phyloP scores from a whole-genome alignment of 2,888 invertebrate genomes.

The Synanthedon tipuliformis region DNA sequence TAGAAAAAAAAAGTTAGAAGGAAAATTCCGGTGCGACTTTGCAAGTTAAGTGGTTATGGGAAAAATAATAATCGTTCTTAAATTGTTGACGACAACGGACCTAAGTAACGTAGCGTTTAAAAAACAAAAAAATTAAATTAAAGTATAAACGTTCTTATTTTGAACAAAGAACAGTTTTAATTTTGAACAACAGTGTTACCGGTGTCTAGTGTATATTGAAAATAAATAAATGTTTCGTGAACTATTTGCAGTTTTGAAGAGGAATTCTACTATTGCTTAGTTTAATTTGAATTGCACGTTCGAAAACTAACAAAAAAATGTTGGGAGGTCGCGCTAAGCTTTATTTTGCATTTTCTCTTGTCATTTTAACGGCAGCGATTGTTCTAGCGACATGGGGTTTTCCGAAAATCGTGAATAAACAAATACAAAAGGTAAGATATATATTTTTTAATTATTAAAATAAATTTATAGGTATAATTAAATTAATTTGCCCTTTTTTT shows the following conservation, averaged over 20 bases:
- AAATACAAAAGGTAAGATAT: constrained; percentile 57
- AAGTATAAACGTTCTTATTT: neutral
- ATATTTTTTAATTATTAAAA: neutral
- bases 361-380: constrained; percentile 42
- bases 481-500: too few relatives aligned
- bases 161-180: neutral
- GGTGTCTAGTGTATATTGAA: neutral
- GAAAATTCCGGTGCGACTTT: neutral
- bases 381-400: constrained; percentile 60
- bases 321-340: constrained; percentile 41
- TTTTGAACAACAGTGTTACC: neutral
- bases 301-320: constrained; percentile 23
- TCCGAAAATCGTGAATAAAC: constrained; percentile 49
- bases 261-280: neutral
- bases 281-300: neutral
- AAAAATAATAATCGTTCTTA: neutral
- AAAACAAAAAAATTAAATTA: neutral
- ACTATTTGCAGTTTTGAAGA: neutral
- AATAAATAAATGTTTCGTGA: neutral
- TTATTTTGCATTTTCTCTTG: constrained; percentile 38
- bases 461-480: too few relatives aligned
- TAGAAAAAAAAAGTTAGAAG: neutral
- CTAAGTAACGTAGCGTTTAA: neutral
- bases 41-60: neutral
- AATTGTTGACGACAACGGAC: neutral